Evolutionary conservation across 2,113 vertebrate genomes (phyloP).

Genomic region (Uropsilus gracilis): DNA sequence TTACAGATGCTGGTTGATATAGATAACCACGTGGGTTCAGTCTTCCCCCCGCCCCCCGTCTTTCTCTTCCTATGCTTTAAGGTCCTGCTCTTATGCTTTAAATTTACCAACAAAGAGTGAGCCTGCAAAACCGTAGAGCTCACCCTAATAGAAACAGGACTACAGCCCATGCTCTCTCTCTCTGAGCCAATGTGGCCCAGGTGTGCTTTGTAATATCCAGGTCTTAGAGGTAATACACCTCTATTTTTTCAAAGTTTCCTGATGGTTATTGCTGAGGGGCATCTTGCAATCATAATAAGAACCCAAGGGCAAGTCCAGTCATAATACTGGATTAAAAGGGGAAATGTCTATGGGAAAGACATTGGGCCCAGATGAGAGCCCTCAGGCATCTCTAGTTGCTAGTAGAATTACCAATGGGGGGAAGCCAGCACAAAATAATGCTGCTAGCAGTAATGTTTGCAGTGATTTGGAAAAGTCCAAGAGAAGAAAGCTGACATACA

Average conservation of each 20-base stretch:
- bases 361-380: not conserved
- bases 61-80: not conserved
- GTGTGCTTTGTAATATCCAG: not conserved
- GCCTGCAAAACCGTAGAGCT: not conserved
- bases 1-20: not conserved
- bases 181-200: not conserved
- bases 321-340: not conserved
- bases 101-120: not conserved
- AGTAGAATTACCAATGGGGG: not conserved
- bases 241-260: not conserved
- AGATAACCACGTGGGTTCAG: not conserved
- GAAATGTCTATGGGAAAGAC: not conserved
- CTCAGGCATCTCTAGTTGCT: not conserved
- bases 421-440: not conserved
- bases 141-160: not conserved
- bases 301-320: not conserved
- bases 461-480: not conserved
- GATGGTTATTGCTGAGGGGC: not conserved
- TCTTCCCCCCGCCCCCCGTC: too few relatives aligned
- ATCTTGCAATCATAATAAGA: not conserved
- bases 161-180: not conserved
- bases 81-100: not conserved
- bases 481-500: not conserved
- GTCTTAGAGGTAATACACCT: not conserved
- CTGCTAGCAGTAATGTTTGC: not conserved